These are phyloP conservation scores for Pyrgilauda ruficollis DNA, from an alignment of 2,113 vertebrate genomes.

Conservation along the genomic window DNA sequence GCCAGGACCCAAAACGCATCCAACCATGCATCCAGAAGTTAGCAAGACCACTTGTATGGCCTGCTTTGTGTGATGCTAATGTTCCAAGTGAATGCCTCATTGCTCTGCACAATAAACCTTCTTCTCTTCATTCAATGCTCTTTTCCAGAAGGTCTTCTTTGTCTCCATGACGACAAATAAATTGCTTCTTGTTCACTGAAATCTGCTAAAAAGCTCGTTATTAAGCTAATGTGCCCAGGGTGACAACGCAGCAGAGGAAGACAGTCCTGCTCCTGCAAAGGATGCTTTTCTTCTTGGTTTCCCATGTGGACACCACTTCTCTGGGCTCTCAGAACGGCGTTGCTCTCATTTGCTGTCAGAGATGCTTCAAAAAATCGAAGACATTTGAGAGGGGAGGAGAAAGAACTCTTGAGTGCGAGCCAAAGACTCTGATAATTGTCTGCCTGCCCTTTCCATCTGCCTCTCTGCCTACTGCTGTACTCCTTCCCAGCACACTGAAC, in stretches of 20 bases:
- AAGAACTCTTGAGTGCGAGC: neutral
- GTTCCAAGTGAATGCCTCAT: conserved; percentile 62
- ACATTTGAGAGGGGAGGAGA: neutral
- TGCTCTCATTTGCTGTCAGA: neutral
- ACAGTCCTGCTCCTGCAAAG: neutral
- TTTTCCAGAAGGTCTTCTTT: conserved; percentile 67
- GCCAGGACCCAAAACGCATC: neutral
- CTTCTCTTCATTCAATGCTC: conserved; percentile 53
- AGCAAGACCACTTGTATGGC: conserved; percentile 45
- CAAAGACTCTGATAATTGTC: conserved; percentile 25
- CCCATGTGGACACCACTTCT: neutral
- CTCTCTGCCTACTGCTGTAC: neutral
- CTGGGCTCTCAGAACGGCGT: neutral
- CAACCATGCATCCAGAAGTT: conserved; percentile 44
- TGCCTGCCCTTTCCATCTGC: conserved; percentile 42
- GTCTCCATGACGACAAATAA: conserved; percentile 65
- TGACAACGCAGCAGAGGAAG: conserved; percentile 14
- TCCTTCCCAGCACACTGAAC: neutral
- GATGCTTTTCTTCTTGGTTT: conserved; percentile 9
- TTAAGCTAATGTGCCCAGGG: conserved; percentile 53
- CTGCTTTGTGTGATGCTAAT: conserved; percentile 34
- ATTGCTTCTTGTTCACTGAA: conserved; percentile 63
- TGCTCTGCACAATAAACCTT: conserved; percentile 63
- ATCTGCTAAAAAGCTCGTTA: conserved; percentile 63
- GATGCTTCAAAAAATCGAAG: neutral